Evolutionary conservation across 2,888 invertebrate genomes (phyloP), one percentile per base, ranked within the genome.

Genomic region (Sycophila texana): DNA sequence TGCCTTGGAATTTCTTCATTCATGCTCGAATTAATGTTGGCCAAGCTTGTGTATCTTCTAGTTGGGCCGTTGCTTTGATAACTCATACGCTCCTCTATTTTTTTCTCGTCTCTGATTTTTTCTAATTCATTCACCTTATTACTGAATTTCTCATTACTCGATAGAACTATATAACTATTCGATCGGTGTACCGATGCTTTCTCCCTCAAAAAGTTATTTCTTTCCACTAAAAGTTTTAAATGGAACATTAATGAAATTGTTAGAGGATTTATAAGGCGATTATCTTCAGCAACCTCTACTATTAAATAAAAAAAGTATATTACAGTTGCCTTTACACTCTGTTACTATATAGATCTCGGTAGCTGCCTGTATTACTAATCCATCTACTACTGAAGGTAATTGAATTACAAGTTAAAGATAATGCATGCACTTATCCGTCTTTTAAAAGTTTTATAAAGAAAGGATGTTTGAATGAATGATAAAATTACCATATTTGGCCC

Each of bases 91-190:
- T 63, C 73, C 0, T 77, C 71, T 2, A 57, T 14, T 30, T 78
- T 79, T 12, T 76, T 78, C 4, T 65, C 80, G 3, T 83, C 74
- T 51, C 67, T 49, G 16, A 68, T 74, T 22, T 73, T 74, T 4
- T 53, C 79, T 10, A 61, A 70, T 10, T 73, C 74, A 7, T 75
- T 80, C 14, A 74, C 67, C 13, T 84, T 83, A 51, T 81, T 82
- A 22, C 74, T 83, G 72, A 84, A 85, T 70, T 86, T 88, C 0
- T 84, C 82, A 30, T 86, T 86, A 26, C 86, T 87, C 20, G 86
- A 82, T 22, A 86, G 63, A 3, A 86, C 86, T 4, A 89, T 83
- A 49, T 88, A 87, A 77, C 89, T 90, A 78, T 88, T 89, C 0
- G 89, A 90, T 74, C 89, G 79, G 10, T 88, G 86, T 51, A 90